Conservation (phyloP, 2,888 invertebrate species). For the Campaea margaritaria region DNA sequence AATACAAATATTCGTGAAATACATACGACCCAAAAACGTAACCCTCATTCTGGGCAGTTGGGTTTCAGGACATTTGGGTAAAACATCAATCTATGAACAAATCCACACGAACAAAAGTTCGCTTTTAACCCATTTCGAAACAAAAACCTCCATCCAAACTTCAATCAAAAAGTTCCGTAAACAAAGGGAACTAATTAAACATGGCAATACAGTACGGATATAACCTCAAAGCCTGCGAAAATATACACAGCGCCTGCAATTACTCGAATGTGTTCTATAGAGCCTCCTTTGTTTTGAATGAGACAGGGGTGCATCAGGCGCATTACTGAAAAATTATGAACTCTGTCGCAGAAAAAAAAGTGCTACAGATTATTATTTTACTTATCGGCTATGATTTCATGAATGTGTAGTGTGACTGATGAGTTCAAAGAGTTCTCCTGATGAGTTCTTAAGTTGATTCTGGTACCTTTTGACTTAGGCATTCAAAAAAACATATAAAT, state of each 20-base stretch:
- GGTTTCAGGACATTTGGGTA: too few species aligned
- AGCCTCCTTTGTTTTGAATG: conserved; percentile 40
- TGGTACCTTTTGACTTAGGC: too few species aligned
- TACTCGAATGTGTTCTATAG: conserved; percentile 58
- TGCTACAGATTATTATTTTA: background rate
- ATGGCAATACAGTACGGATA: conserved; percentile 67
- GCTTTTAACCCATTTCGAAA: background rate
- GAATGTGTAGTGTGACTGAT: background rate
- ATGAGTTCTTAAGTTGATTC: too few species aligned
- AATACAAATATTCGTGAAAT: too few species aligned
- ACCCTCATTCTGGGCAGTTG: too few species aligned
- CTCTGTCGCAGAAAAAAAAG: conserved; percentile 47
- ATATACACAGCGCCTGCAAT: conserved; percentile 64
- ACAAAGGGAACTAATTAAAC: conserved; percentile 45
- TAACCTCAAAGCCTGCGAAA: conserved; percentile 80
- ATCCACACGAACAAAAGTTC: background rate
- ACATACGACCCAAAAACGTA: too few species aligned
- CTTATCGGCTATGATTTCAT: background rate
- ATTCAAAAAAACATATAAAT: too few species aligned
- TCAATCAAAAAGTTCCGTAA: conserved; percentile 44
- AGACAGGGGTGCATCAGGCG: conserved; percentile 58
- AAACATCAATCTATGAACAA: too few species aligned
- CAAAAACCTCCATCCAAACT: conserved; percentile 6
- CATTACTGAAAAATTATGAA: conserved; percentile 54
- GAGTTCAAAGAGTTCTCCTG: too few species aligned